Percentiles rank a stretch among this genome's conserved stretches.
These are phyloP conservation scores for Rhabdophis nuchalis DNA, from an alignment of 2,797 vertebrate species.

Conservation along the genomic window DNA sequence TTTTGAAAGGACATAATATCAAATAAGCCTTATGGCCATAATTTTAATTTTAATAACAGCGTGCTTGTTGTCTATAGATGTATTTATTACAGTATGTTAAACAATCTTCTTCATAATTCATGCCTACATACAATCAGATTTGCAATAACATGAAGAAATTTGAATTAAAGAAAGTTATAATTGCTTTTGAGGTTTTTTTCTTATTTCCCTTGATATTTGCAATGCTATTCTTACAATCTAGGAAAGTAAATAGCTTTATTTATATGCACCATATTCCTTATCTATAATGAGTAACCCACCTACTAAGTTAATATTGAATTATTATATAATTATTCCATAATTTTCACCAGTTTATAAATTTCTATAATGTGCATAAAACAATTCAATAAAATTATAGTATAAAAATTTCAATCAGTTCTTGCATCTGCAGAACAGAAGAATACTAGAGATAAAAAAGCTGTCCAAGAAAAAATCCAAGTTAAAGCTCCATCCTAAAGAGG, in stretches of 20 bases:
- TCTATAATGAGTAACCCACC: background rate
- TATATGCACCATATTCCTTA: background rate
- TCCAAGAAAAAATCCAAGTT: background rate
- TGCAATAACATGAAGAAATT: background rate
- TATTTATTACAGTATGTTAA: conserved; percentile 24
- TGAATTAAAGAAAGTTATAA: background rate
- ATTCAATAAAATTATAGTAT: background rate
- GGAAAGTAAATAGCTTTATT: background rate
- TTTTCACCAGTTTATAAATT: background rate
- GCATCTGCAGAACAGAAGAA: background rate
- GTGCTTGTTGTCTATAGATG: conserved; percentile 2
- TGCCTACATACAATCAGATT: conserved; percentile 4
- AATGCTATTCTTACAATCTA: background rate
- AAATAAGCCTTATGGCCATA: background rate
- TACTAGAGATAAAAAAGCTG: background rate
- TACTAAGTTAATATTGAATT: background rate
- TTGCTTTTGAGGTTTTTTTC: background rate
- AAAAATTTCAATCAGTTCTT: background rate
- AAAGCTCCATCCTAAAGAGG: background rate
- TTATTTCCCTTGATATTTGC: background rate
- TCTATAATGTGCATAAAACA: background rate
- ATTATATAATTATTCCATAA: background rate
- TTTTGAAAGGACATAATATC: background rate
- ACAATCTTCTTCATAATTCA: background rate
- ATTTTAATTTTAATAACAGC: conserved; percentile 24